phyloP scores from a whole-genome alignment of 2,113 vertebrate species.

The Polypterus bichir region DNA sequence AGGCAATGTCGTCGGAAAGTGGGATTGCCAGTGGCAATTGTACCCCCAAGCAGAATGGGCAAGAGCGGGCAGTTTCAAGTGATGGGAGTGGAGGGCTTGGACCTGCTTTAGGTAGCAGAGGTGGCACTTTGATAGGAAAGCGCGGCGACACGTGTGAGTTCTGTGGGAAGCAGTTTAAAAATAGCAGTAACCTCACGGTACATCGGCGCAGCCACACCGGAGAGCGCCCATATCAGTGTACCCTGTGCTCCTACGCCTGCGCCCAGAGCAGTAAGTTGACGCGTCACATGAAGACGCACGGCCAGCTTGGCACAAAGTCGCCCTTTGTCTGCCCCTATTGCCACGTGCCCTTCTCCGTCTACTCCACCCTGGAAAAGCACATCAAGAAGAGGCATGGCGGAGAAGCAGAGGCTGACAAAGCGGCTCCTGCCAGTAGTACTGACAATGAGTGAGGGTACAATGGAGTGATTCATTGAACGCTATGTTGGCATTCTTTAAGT shows the following conservation, averaged over 20 bases:
- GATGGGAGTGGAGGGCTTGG: conserved; percentile 30
- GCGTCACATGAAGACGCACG: conserved; percentile 76
- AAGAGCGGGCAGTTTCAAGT: conserved; percentile 45
- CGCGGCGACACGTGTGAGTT: conserved; percentile 61
- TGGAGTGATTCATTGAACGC: not conserved
- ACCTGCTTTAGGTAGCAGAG: conserved; percentile 5
- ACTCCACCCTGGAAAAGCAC: conserved; percentile 73
- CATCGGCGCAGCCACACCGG: conserved; percentile 74
- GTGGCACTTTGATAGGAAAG: conserved; percentile 27
- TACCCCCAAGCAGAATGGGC: conserved; percentile 45
- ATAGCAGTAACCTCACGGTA: conserved; percentile 76
- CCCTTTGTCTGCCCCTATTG: conserved; percentile 65
- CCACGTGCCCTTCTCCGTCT: conserved; percentile 62
- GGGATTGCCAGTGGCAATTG: conserved; percentile 62
- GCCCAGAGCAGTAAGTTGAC: conserved; percentile 78
- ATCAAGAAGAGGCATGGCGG: conserved; percentile 53
- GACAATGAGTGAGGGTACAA: not conserved
- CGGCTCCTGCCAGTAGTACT: not conserved
- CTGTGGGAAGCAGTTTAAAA: conserved; percentile 68
- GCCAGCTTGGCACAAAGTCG: conserved; percentile 46
- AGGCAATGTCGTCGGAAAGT: conserved; percentile 49
- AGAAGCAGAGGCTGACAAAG: not conserved
- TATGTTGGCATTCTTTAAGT: too few species aligned
- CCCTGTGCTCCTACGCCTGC: conserved; percentile 68
- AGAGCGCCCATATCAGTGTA: conserved; percentile 61